Base-by-base conservation (phyloP, 2,797 vertebrate species). In the Valencia hispanica region DNA sequence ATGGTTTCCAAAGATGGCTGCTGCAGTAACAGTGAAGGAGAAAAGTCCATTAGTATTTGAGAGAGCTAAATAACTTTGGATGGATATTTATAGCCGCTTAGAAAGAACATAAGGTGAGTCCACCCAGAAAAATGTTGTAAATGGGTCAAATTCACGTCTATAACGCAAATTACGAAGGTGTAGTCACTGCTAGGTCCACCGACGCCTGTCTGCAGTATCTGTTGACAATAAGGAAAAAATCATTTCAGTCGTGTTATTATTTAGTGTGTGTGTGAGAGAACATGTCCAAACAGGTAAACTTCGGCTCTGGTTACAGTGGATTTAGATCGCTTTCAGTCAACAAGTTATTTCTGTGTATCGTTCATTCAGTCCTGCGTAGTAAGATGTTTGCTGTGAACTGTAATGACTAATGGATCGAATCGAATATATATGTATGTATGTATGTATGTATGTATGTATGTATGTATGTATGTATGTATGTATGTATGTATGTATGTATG, bases 1-100 rank as follows among this genome's bases (percentile, higher is more conserved):
- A 34, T 9, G 30, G 3, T 43, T 1, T 55, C 50, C 70, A 57
- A 72, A 66, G 18, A 72, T 72, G 71, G 71, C 71, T 45, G 71
- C 71, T 45, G 30, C 47, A 36, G 14, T 59, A 43, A 30, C 71
- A 57, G 15, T 72, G 71, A 72, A 72, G 71, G 71, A 72, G 71
- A 72, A 72, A 72, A 72, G 71, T 72, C n/a, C 53, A 45, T 43
- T 27, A n/a, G 34, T 41, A 12, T 72, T 72, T 55, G 36, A 39
- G 5, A 59, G 36, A 59, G 43, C 15, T 41, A 12, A 57, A 36
- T 43, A 45, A 72, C 36, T 41, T 39, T 18, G 15, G 34, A 27
- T 36, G 34, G 47, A n/a, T 34, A 32, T 50, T 7, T 22, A 14
- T 0, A 17, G 45, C 30, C 11, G 20, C 30, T 17, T 12, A 25